Conservation (phyloP, 2,888 invertebrate species). For the Tenthredo notha region DNA sequence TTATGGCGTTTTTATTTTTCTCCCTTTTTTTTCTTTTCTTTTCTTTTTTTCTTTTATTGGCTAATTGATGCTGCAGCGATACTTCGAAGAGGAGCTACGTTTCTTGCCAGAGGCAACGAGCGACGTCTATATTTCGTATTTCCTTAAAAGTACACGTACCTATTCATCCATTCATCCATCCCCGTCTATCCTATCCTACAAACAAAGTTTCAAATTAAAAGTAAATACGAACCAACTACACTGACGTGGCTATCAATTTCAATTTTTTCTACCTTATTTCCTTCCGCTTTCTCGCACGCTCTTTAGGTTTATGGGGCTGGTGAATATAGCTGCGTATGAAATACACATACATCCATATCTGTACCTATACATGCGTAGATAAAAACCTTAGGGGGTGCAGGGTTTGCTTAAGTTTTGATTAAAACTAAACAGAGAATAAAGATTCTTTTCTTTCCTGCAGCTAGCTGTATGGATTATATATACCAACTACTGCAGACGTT, state of each 20-base stretch:
- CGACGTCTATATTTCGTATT: neutral
- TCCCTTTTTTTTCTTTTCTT: neutral
- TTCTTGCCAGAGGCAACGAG: neutral
- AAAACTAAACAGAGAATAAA: slow-evolving; percentile 70
- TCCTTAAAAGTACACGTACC: slow-evolving; percentile 18
- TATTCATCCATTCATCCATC: neutral
- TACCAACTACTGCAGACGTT: neutral
- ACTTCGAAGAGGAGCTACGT: neutral
- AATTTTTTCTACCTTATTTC: slow-evolving; percentile 4
- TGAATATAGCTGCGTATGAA: slow-evolving; percentile 27
- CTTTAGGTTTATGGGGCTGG: slow-evolving; percentile 24
- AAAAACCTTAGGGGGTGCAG: slow-evolving; percentile 47
- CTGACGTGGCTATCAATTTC: slow-evolving; percentile 17
- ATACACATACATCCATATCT: slow-evolving; percentile 46
- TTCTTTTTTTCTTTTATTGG: neutral
- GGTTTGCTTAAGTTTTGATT: slow-evolving; percentile 66
- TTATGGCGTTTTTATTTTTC: neutral
- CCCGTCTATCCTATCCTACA: neutral
- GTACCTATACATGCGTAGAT: slow-evolving; percentile 18
- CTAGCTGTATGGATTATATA: neutral
- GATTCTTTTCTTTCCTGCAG: slow-evolving; percentile 60
- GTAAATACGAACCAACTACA: slow-evolving; percentile 32
- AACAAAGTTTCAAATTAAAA: slow-evolving; percentile 49
- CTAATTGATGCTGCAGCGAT: neutral
- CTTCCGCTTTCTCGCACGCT: slow-evolving; percentile 7